Conservation (phyloP, 2,113 vertebrate species). For the Anser cygnoides region DNA sequence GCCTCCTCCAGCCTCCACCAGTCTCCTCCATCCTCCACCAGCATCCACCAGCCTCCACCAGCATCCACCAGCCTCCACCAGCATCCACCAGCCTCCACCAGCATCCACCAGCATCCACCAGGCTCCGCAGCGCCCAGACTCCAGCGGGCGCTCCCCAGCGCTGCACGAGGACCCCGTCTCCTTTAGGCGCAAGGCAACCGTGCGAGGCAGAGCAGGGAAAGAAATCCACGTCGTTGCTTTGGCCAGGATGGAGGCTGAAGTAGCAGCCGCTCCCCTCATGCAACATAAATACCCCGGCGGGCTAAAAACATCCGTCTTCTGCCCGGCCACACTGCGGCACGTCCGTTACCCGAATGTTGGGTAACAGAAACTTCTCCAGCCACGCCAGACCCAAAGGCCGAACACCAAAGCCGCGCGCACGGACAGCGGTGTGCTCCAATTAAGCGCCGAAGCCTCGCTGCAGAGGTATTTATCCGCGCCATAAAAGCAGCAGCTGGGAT, state of each 20-base stretch:
- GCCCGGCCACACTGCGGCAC: background rate
- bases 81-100: background rate
- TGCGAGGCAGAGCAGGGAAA: background rate
- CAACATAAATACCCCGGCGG: background rate
- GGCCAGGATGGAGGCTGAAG: background rate
- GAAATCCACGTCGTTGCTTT: background rate
- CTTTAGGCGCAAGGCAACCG: background rate
- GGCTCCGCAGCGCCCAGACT: too few relatives aligned
- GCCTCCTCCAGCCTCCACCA: background rate
- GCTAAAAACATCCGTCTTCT: background rate
- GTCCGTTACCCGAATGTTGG: background rate
- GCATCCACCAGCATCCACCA: background rate
- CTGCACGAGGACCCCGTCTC: too few relatives aligned
- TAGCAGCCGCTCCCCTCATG: background rate
- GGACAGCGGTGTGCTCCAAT: background rate
- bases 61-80: too few relatives aligned
- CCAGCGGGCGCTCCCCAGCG: background rate
- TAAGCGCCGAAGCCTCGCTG: background rate
- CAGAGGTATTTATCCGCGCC: background rate
- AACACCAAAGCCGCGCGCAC: accelerated
- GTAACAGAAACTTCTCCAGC: background rate
- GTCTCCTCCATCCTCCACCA: background rate
- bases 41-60: background rate
- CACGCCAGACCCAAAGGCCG: background rate
- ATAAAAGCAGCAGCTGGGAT: background rate